Base-by-base conservation (phyloP, 1,140 invertebrate species). In the Ladona fulva region DNA sequence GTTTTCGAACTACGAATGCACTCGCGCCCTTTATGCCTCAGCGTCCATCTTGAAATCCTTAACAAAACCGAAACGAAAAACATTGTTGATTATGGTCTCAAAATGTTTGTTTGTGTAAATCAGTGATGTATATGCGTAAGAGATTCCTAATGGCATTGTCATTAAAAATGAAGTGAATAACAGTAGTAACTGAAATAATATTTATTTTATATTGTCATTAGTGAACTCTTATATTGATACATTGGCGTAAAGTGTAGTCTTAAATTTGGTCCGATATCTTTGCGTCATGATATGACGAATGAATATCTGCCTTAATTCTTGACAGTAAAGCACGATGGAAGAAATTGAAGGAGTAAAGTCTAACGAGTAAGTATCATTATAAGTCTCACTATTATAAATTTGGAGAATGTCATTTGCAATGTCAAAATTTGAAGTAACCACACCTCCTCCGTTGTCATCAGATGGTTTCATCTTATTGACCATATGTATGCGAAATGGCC, bases 401-500 rank as follows among this genome's bases (percentile, higher is more conserved):
- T 22, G 3, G 12, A 19, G n/a, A 6, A 6, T 66, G n/a, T 66
- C 29, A 22, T 3, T 66, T 12, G 52, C 16, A 66, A 6, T 19
- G 16, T 66, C 16, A 66, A 66, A 66, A 12, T 19, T 19, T 66
- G 29, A 37, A 66, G 14, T 66, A 66, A 22, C 14, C n/a, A 66
- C 52, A 66, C 16, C n/a, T 66, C 1, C n/a, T 19, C 14, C 52
- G 14, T 66, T 66, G 5, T 22, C 14, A 19, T 66, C n/a, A 66
- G 52, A 22, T 66, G 52, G 52, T 66, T 66, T 66, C 52, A 66
- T 66, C 52, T 66, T 22, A 66, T 66, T 12, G 52, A 66, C 52
- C 52, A 66, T 66, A 66, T 66, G 52, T 66, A 66, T 66, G 52
- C 52, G 5, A 66, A 66, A 66, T 66, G 52, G 52, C 52, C 52